Conservation (phyloP, 1,140 invertebrate species). For the Druon quercuslanigerum region DNA sequence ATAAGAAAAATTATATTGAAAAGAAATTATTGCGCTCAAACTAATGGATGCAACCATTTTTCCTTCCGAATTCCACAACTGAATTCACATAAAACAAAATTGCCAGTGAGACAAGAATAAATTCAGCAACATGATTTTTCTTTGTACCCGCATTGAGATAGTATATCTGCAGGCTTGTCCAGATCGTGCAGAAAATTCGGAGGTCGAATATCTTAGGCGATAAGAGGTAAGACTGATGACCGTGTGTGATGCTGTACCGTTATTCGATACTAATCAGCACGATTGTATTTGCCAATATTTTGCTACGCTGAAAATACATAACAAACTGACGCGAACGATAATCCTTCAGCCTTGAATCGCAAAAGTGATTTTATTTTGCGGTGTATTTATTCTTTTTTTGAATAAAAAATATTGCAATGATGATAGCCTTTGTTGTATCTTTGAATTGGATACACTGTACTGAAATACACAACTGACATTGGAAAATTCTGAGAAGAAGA, state of each 20-base stretch:
- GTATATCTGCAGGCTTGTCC: slow-evolving; percentile 14
- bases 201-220: slow-evolving; percentile 18
- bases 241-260: slow-evolving; percentile 13
- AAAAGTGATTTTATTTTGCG: not conserved
- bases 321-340: not conserved
- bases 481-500: not conserved
- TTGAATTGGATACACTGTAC: no score
- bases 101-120: slow-evolving; percentile 9
- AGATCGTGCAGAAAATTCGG: slow-evolving; percentile 20
- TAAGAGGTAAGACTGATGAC: slow-evolving; percentile 25
- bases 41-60: slow-evolving; percentile 1
- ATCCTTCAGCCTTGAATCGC: slow-evolving; percentile 6
- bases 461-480: no score
- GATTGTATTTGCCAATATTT: slow-evolving; percentile 3
- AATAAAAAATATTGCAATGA: no score
- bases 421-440: no score
- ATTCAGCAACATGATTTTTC: slow-evolving; percentile 24
- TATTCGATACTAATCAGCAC: slow-evolving; percentile 28
- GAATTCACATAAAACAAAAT: not conserved
- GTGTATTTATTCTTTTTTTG: no score
- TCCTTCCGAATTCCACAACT: slow-evolving; percentile 15
- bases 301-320: not conserved
- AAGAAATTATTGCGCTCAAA: slow-evolving; percentile 30
- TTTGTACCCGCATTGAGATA: slow-evolving; percentile 22
- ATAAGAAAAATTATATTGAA: slow-evolving; percentile 44